These are phyloP conservation scores for Adelphocoris suturalis DNA, from an alignment of 2,888 invertebrate species.

Conservation along the genomic window DNA sequence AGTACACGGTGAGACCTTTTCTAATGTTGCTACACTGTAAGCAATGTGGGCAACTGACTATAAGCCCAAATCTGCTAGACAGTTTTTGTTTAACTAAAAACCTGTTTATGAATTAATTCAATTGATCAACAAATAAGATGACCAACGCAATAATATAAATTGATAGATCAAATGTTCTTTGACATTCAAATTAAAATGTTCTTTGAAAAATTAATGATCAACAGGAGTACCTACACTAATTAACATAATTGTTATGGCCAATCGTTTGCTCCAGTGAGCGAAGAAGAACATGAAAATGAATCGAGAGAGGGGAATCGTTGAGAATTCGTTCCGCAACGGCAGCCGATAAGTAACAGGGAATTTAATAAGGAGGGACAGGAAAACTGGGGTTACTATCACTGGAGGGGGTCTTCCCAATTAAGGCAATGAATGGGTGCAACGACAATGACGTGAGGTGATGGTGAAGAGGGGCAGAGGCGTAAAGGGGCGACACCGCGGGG, in stretches of 20 bases:
- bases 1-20: too few species aligned
- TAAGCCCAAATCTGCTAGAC: too few species aligned
- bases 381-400: background rate
- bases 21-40: too few species aligned
- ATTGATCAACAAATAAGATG: too few species aligned
- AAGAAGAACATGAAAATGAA: background rate
- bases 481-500: constrained; percentile 1
- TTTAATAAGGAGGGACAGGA: constrained; percentile 1
- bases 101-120: too few species aligned
- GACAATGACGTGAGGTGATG: background rate
- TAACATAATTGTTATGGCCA: background rate
- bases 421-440: constrained; percentile 26
- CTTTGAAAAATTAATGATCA: background rate
- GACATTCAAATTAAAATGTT: background rate
- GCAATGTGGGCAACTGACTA: too few species aligned
- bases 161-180: too few species aligned
- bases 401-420: constrained; percentile 45
- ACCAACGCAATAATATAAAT: too few species aligned
- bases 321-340: constrained; percentile 2
- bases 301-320: background rate
- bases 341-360: background rate
- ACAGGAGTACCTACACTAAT: background rate
- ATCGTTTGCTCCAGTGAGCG: background rate
- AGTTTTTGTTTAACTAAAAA: too few species aligned
- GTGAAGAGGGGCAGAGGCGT: background rate